Evolutionary conservation across 2,888 invertebrate species (phyloP).

Genomic region (Himalopsyche tibetana): DNA sequence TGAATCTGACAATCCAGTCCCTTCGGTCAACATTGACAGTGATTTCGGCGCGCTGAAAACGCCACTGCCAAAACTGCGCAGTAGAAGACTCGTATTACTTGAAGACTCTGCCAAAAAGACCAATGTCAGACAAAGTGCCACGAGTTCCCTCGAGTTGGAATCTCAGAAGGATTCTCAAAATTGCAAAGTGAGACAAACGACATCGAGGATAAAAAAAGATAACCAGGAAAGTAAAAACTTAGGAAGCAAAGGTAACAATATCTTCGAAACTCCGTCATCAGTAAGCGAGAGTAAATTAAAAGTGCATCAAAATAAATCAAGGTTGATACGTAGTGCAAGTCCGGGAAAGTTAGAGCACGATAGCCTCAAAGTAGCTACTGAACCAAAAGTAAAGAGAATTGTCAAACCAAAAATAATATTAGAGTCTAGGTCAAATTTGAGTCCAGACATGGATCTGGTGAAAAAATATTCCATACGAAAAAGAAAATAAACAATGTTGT

Average conservation of each 20-base stretch:
- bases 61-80: neutral
- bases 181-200: neutral
- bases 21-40: no score
- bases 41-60: neutral
- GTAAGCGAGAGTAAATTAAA: neutral
- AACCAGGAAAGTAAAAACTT: neutral
- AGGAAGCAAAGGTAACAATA: neutral
- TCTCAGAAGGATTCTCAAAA: neutral
- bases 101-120: neutral
- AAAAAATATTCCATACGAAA: constrained; percentile 55
- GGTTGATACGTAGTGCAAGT: constrained; percentile 48
- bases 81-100: neutral
- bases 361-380: neutral
- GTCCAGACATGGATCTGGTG: constrained; percentile 45
- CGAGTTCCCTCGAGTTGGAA: neutral
- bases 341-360: constrained; percentile 33
- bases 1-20: constrained; percentile 29
- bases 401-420: constrained; percentile 40
- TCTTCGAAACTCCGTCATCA: neutral
- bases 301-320: constrained; percentile 24
- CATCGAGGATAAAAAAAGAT: neutral
- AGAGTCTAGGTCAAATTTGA: neutral
- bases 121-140: neutral
- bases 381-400: constrained; percentile 11
- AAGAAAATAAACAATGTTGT: neutral